Evolutionary conservation across 2,797 vertebrate genomes (phyloP).

Genomic region (Lepus townsendii): DNA sequence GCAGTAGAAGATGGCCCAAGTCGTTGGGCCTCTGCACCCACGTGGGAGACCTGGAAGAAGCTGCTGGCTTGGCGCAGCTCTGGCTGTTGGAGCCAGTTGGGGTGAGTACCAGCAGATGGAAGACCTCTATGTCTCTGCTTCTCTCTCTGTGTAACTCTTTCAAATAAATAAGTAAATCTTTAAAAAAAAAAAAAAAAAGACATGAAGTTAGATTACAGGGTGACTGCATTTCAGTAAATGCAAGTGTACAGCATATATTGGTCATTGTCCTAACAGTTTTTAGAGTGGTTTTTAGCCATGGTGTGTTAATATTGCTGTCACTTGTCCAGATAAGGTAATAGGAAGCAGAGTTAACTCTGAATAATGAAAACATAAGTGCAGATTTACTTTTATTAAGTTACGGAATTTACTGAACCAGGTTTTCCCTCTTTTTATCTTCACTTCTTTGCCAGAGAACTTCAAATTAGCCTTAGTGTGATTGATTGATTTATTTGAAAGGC

Average conservation of each 20-base stretch:
- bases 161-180: too few relatives aligned
- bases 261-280: neutral
- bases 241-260: neutral
- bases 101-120: too few relatives aligned
- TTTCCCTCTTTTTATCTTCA: constrained; percentile 34
- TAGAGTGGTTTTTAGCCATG: neutral
- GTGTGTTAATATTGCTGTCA: neutral
- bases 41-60: too few relatives aligned
- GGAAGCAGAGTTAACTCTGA: neutral
- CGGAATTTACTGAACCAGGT: constrained; percentile 15
- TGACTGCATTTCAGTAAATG: neutral
- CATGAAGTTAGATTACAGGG: neutral
- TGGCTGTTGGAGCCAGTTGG: too few relatives aligned
- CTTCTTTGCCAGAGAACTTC: neutral
- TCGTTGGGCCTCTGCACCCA: too few relatives aligned
- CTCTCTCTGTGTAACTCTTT: too few relatives aligned
- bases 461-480: neutral
- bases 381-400: neutral
- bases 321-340: neutral
- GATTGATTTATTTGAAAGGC: too few relatives aligned
- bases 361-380: neutral
- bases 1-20: too few relatives aligned
- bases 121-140: too few relatives aligned
- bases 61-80: too few relatives aligned
- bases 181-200: too few relatives aligned